Evolutionary conservation across 2,113 vertebrate genomes (phyloP).

Genomic region (Connochaetes taurinus): DNA sequence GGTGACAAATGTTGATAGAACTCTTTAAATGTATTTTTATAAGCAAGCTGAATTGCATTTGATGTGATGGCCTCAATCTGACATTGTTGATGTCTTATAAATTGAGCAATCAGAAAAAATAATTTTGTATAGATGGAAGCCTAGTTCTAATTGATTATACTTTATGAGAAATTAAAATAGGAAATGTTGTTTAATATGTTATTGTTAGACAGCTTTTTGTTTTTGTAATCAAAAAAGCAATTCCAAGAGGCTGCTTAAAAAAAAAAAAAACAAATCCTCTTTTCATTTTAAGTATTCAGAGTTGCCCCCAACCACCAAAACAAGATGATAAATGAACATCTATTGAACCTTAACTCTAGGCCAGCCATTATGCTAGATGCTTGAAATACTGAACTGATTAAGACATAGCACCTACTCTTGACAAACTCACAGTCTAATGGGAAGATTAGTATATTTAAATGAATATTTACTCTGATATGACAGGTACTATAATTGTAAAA

Average conservation of each 20-base stretch:
- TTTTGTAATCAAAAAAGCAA: not conserved
- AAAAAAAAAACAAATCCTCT: not conserved
- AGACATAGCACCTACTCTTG: not conserved
- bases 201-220: not conserved
- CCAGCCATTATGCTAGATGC: not conserved
- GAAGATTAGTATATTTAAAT: not conserved
- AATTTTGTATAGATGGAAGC: not conserved
- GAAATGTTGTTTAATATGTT: not conserved
- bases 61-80: not conserved
- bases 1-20: slow-evolving; percentile 19
- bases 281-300: not conserved
- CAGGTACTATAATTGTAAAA: not conserved
- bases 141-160: not conserved
- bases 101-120: slow-evolving; percentile 38
- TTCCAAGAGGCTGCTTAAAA: not conserved
- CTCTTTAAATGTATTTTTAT: not conserved
- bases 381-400: not conserved
- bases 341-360: not conserved
- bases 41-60: not conserved
- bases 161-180: not conserved
- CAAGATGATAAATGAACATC: not conserved
- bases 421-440: not conserved
- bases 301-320: not conserved
- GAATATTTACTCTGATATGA: not conserved
- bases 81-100: not conserved